Evolutionary conservation across 92 coral and sea anemone species (phyloP).

Genomic region (Ricordea florida): DNA sequence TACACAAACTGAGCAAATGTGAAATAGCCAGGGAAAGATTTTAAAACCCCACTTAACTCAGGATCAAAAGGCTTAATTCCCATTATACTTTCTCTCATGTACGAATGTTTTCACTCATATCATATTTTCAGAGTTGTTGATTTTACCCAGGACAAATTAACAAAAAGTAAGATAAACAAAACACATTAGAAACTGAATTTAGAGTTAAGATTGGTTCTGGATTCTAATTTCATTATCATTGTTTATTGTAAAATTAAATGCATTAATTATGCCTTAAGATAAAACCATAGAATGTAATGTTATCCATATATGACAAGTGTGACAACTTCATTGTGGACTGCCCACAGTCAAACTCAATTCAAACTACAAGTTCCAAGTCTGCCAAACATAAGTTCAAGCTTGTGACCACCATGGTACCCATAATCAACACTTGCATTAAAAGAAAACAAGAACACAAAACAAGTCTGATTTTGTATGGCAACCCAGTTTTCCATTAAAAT

Average conservation of each 20-base stretch:
- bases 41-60: not conserved
- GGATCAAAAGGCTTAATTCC: not conserved
- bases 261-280: not conserved
- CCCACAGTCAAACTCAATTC: not conserved
- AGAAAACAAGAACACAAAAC: too few relatives aligned
- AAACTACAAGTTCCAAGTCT: not conserved
- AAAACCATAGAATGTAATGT: not conserved
- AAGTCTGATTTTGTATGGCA: too few relatives aligned
- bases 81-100: not conserved
- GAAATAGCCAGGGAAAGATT: not conserved
- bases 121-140: not conserved
- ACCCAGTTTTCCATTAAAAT: too few relatives aligned
- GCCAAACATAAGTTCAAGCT: not conserved
- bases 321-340: not conserved
- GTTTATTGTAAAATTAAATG: not conserved
- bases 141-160: not conserved
- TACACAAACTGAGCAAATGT: not conserved
- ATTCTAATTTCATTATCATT: not conserved
- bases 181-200: not conserved
- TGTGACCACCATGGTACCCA: too few relatives aligned
- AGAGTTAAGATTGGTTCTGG: not conserved
- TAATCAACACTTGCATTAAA: too few relatives aligned
- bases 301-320: too few relatives aligned
- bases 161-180: not conserved
- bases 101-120: not conserved